Percentiles rank a stretch among this genome's conserved stretches.
phyloP scores from a whole-genome alignment of 2,797 vertebrate genomes.

The Moxostoma hubbsi region DNA sequence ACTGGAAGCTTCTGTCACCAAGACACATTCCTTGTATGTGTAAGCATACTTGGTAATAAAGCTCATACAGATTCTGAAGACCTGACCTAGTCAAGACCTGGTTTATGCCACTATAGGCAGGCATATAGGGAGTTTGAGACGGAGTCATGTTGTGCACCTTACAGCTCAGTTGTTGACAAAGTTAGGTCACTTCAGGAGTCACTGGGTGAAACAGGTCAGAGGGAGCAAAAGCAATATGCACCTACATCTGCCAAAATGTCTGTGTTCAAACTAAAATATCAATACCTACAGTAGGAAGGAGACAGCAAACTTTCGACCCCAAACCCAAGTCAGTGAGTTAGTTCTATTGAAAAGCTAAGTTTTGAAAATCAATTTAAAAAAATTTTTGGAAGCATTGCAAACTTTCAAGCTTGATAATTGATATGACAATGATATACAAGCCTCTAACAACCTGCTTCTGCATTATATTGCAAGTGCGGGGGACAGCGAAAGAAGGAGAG shows the following conservation, averaged over 20 bases:
- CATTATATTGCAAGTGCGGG: conserved; percentile 7
- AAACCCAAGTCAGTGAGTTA: background rate
- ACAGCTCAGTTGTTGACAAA: conserved; percentile 20
- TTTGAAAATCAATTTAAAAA: background rate
- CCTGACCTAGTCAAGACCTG: conserved; percentile 12
- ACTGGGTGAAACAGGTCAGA: conserved; percentile 15
- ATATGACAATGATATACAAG: background rate
- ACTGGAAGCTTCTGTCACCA: too few species aligned
- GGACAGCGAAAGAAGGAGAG: background rate
- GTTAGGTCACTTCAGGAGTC: background rate
- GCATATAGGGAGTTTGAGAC: background rate
- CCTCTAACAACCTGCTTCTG: background rate
- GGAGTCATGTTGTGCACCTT: conserved; percentile 1
- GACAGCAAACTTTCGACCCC: background rate
- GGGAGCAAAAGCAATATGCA: conserved; percentile 1
- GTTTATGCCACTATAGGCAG: conserved; percentile 1
- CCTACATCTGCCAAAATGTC: background rate
- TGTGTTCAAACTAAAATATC: background rate
- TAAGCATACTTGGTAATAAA: too few species aligned
- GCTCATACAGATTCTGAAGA: background rate
- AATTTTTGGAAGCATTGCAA: background rate
- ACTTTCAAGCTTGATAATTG: background rate
- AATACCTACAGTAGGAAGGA: background rate
- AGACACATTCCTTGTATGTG: too few species aligned
- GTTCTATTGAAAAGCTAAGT: background rate